phyloP scores from a whole-genome alignment of 2,797 vertebrate species.

The Huso huso region DNA sequence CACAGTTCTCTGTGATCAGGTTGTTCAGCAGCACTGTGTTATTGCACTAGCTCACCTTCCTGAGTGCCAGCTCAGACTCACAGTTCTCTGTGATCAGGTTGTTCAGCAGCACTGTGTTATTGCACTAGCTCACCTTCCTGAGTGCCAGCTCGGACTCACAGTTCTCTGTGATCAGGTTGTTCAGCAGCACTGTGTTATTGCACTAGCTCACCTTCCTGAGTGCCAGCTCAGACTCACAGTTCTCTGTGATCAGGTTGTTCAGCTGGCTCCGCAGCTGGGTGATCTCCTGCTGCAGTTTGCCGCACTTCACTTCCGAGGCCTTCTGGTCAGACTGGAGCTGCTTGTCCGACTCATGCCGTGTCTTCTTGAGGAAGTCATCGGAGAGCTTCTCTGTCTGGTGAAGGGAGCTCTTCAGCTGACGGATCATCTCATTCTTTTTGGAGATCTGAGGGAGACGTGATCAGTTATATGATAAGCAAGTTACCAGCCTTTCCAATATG shows the following conservation, averaged over 20 bases:
- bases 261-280: slow-evolving; percentile 46
- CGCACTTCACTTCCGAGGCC: slow-evolving; percentile 39
- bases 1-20: too few species aligned
- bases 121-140: too few species aligned
- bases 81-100: neutral
- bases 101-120: neutral
- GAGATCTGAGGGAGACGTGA: slow-evolving; percentile 49
- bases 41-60: neutral
- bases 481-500: too few species aligned
- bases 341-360: slow-evolving; percentile 41
- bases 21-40: too few species aligned
- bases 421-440: slow-evolving; percentile 47
- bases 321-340: slow-evolving; percentile 43
- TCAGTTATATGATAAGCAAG: neutral
- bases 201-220: slow-evolving; percentile 62
- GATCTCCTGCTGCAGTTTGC: slow-evolving; percentile 51
- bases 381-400: slow-evolving; percentile 40
- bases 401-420: slow-evolving; percentile 50
- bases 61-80: neutral
- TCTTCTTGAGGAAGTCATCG: slow-evolving; percentile 37
- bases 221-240: slow-evolving; percentile 50
- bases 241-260: slow-evolving; percentile 44
- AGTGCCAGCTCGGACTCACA: too few species aligned
- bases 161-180: neutral
- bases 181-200: neutral